A percentile compares a stretch with the other conserved stretches of the same genome.
Conservation (phyloP, 2,797 vertebrate species). For the Epinephelus coioides region DNA sequence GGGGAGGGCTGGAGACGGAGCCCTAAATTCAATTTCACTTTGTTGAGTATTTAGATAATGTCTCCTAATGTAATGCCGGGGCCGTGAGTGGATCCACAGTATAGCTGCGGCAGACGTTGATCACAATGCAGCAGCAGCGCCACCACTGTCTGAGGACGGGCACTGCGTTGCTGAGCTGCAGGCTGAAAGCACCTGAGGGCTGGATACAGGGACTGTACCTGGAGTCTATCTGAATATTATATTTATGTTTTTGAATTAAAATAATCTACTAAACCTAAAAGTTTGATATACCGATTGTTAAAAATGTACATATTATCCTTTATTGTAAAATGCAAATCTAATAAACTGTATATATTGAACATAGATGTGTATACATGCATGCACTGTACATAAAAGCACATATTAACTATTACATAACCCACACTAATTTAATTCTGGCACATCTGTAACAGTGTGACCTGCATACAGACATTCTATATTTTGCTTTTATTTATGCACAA, state of each 20-base stretch:
- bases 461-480: neutral
- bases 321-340: neutral
- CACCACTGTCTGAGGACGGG: constrained; percentile 68
- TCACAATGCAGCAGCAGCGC: constrained; percentile 80
- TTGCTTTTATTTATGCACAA: neutral
- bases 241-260: neutral
- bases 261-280: neutral
- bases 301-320: neutral
- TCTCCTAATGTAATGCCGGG: constrained; percentile 79
- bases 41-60: constrained; percentile 87
- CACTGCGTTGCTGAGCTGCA: constrained; percentile 51
- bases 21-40: constrained; percentile 85
- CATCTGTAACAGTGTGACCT: neutral
- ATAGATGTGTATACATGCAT: too few relatives aligned
- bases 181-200: constrained; percentile 31
- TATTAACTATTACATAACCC: too few relatives aligned
- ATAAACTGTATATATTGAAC: neutral
- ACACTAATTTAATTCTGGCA: neutral
- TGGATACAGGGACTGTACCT: constrained; percentile 25
- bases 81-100: constrained; percentile 68
- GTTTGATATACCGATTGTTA: neutral
- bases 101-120: constrained; percentile 53
- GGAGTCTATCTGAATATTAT: constrained; percentile 2
- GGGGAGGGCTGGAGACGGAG: constrained; percentile 42
- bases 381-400: neutral